These are phyloP conservation scores for Hyles lineata DNA, from an alignment of 2,888 invertebrate genomes.

Conservation along the genomic window DNA sequence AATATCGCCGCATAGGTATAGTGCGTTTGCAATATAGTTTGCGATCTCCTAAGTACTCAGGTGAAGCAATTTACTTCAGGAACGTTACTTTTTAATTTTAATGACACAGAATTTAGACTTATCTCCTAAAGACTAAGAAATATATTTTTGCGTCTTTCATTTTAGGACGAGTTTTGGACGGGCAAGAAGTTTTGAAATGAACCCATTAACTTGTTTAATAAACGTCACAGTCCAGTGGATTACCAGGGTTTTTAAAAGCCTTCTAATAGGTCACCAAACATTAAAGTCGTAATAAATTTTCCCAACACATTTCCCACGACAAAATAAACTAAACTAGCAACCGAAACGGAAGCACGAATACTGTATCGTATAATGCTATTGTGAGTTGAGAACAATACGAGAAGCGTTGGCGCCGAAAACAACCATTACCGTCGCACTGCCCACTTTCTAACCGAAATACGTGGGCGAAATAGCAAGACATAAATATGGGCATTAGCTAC, in stretches of 20 bases:
- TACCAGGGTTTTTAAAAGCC: background rate
- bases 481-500: slow-evolving; percentile 3
- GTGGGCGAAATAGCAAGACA: slow-evolving; percentile 25
- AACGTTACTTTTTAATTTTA: no score
- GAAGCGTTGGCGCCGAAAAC: slow-evolving; percentile 51
- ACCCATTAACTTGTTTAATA: no score
- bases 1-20: no score
- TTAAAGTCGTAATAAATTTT: background rate
- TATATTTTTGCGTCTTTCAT: no score
- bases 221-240: no score
- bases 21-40: no score
- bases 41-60: no score
- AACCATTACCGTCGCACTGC: slow-evolving; percentile 55
- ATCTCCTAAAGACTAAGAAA: no score
- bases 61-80: no score
- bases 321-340: slow-evolving; percentile 23
- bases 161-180: no score
- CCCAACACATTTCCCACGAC: background rate
- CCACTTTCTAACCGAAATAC: slow-evolving; percentile 58
- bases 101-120: no score
- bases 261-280: background rate
- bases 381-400: slow-evolving; percentile 59
- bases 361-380: slow-evolving; percentile 64
- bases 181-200: no score
- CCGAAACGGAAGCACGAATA: slow-evolving; percentile 54